These are phyloP conservation scores for Drosophila lacicola DNA, from an alignment of 2,888 invertebrate genomes.

Conservation along the genomic window DNA sequence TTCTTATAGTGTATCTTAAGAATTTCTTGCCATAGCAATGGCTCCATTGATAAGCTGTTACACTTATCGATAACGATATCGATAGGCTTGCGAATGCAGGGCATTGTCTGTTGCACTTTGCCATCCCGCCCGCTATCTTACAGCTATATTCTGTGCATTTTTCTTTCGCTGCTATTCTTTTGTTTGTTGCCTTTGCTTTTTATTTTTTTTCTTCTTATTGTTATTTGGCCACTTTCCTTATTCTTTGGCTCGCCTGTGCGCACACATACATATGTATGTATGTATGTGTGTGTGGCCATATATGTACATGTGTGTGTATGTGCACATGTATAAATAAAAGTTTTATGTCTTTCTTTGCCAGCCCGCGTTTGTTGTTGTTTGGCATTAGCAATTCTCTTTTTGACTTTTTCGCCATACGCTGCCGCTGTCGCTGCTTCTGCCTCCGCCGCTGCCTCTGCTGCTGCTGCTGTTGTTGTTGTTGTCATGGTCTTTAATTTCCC, in stretches of 20 bases:
- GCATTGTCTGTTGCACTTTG: neutral
- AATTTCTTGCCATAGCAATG: neutral
- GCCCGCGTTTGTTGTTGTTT: conserved; percentile 18
- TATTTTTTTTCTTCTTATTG: conserved; percentile 29
- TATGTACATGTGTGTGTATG: neutral
- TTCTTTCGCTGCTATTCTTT: conserved; percentile 16
- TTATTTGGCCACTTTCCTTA: conserved; percentile 34
- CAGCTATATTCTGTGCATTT: conserved; percentile 8
- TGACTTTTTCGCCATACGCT: conserved; percentile 43
- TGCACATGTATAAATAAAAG: conserved; percentile 30
- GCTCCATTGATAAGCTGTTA: conserved; percentile 2
- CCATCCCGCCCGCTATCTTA: neutral
- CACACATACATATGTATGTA: conserved; percentile 1
- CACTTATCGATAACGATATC: conserved; percentile 9
- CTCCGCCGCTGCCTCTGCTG: neutral
- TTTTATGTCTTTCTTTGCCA: conserved; percentile 43
- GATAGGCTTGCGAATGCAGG: neutral
- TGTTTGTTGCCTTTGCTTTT: conserved; percentile 37
- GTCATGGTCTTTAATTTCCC: conserved; percentile 60
- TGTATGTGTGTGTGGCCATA: conserved; percentile 8
- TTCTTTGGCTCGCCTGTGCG: conserved; percentile 22
- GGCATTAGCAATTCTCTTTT: conserved; percentile 61
- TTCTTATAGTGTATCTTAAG: neutral
- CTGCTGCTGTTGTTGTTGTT: conserved; percentile 41
- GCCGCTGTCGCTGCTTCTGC: neutral